Evolutionary conservation across 2,797 vertebrate species (phyloP), one percentile per base, ranked within the genome.

Genomic region (Microtus agrestis): DNA sequence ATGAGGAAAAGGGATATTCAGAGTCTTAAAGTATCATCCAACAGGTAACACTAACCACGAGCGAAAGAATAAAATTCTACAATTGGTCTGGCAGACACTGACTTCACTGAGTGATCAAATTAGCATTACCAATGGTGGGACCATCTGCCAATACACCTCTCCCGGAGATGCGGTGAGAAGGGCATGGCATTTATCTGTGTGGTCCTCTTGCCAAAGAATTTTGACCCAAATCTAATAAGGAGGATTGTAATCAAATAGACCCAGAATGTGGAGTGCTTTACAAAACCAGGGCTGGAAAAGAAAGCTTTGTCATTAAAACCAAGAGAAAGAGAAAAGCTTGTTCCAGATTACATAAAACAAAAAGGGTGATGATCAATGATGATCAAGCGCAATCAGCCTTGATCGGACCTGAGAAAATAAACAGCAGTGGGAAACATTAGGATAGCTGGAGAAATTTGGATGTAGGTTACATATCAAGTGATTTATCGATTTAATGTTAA

Each of bases 151-250:
- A 37, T 25, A 6, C 8, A 25, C 40, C 56, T 91, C 51, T 61
- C 29, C 9, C 88, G 87, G 73, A 86, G 31, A 82, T 54, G 34
- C 31, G 63, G 19, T 78, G 31, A 88, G 48, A 80, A 34, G 61
- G 34, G 61, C 3, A 0, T 87, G 85, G 63, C 48, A 76, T 91
- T 92, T 89, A 81, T 79, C 43, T 81, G 31, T 17, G 27, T 76
- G 81, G 91, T 67, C 37, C 8, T 78, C 25, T 95, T 91, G 71
- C 81, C 76, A 65, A 86, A 94, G 93, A 93, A 67, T 46, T 76
- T 87, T 76, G 91, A 93, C 78, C 77, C 54, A 63, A 97, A 96
- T 79, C 78, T 95, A 95, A 96, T 93, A 87, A 95, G 2, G 6
- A 91, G 14, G 37, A 96, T 88, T 86, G 61, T 88, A 86, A 91